These are phyloP conservation scores for Leptodactylus fallax DNA, from an alignment of 2,797 vertebrate species.

Conservation along the genomic window DNA sequence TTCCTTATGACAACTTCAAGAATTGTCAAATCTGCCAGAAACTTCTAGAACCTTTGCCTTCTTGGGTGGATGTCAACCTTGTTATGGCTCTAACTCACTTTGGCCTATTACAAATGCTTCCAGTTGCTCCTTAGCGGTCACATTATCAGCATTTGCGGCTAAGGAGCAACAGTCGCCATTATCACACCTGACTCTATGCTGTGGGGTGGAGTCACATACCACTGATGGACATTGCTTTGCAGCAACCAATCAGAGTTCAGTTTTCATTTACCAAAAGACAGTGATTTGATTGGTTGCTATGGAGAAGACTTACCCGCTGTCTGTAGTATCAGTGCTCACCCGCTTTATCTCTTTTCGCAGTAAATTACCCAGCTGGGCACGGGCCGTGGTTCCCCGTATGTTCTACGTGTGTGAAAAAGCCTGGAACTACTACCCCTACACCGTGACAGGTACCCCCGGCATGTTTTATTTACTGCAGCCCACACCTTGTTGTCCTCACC, in stretches of 20 bases:
- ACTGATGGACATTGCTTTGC: too few relatives aligned
- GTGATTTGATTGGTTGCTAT: neutral
- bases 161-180: too few relatives aligned
- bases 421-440: conserved; percentile 79
- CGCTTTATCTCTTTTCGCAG: conserved; percentile 50
- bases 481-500: neutral
- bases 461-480: too few relatives aligned
- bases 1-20: too few relatives aligned
- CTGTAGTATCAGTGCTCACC: too few relatives aligned
- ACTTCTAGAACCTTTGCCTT: too few relatives aligned
- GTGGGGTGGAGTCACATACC: too few relatives aligned
- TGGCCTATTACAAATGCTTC: neutral
- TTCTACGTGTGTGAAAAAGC: conserved; percentile 78
- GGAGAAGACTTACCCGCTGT: neutral
- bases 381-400: conserved; percentile 75
- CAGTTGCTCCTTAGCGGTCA: neutral
- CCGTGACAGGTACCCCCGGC: conserved; percentile 72
- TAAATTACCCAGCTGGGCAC: conserved; percentile 76
- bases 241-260: neutral
- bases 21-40: too few relatives aligned
- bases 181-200: too few relatives aligned
- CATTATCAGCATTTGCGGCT: too few relatives aligned
- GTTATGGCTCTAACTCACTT: too few relatives aligned
- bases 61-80: too few relatives aligned
- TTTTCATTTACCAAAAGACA: neutral